phyloP scores from a whole-genome alignment of 2,113 vertebrate species.

The Brachyhypopomus gauderio region DNA sequence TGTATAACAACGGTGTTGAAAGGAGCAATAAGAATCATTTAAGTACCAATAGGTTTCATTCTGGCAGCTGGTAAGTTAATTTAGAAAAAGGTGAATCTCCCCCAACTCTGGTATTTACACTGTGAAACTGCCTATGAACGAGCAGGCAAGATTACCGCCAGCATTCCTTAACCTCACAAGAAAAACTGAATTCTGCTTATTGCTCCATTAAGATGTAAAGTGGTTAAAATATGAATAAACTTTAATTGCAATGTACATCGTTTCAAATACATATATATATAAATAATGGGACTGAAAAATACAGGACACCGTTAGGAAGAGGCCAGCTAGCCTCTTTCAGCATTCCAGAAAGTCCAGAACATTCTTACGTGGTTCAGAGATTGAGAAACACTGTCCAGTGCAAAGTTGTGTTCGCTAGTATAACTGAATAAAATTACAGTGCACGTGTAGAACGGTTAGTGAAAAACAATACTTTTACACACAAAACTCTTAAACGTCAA shows the following conservation, averaged over 20 bases:
- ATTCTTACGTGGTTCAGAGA: neutral
- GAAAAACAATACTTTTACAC: neutral
- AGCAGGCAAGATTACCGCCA: no score
- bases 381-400: neutral
- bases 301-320: neutral
- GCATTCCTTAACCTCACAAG: no score
- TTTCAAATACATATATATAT: neutral
- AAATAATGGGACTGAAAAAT: neutral
- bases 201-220: neutral
- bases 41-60: no score
- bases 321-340: conserved; percentile 58
- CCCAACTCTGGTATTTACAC: no score
- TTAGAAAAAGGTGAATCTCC: no score
- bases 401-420: neutral
- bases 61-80: no score
- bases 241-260: no score
- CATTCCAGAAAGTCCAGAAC: neutral
- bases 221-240: neutral
- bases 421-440: neutral
- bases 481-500: neutral
- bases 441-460: no score
- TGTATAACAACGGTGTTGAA: no score
- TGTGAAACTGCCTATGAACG: no score
- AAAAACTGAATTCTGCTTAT: no score
- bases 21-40: neutral